Percentiles rank a stretch among this genome's conserved stretches.
phyloP scores from a whole-genome alignment of 1,140 invertebrate species.

The Drosophila carrolli region DNA sequence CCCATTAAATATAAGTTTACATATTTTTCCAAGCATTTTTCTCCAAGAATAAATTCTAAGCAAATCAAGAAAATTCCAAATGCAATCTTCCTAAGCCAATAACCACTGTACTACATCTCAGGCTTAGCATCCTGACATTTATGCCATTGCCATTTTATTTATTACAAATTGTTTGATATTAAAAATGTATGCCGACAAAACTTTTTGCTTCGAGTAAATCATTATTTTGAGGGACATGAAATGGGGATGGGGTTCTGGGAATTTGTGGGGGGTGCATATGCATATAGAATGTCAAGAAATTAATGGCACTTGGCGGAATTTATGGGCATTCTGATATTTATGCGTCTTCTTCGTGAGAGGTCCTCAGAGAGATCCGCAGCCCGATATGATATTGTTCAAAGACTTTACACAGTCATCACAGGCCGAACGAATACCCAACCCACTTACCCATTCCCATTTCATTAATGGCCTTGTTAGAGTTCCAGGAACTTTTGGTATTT shows the following conservation, averaged over 20 bases:
- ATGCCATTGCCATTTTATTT: conserved; percentile 70
- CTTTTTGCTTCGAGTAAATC: conserved; percentile 62
- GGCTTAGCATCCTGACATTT: conserved; percentile 63
- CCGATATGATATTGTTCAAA: conserved; percentile 27
- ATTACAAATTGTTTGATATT: conserved; percentile 81
- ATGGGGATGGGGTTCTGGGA: neutral
- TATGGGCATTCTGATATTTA: conserved; percentile 67
- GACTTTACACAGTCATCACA: conserved; percentile 15
- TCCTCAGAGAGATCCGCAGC: conserved; percentile 31
- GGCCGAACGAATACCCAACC: neutral
- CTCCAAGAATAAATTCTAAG: too few species aligned
- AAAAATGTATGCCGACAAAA: conserved; percentile 64
- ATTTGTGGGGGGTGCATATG: conserved; percentile 18
- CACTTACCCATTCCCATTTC: conserved; percentile 2
- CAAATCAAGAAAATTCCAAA: neutral
- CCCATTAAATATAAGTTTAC: too few species aligned
- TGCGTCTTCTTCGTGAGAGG: conserved; percentile 33
- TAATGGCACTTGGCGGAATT: conserved; percentile 75
- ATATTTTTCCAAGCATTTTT: too few species aligned
- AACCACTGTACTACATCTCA: neutral
- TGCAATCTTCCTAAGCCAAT: neutral
- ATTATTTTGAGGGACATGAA: conserved; percentile 28
- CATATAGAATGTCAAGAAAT: conserved; percentile 75
- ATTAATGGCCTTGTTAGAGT: conserved; percentile 45
- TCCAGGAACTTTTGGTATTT: conserved; percentile 15